Percentiles rank a stretch among this genome's conserved stretches.
Conservation (phyloP, 2,888 invertebrate species). For the Synergus japonicus region DNA sequence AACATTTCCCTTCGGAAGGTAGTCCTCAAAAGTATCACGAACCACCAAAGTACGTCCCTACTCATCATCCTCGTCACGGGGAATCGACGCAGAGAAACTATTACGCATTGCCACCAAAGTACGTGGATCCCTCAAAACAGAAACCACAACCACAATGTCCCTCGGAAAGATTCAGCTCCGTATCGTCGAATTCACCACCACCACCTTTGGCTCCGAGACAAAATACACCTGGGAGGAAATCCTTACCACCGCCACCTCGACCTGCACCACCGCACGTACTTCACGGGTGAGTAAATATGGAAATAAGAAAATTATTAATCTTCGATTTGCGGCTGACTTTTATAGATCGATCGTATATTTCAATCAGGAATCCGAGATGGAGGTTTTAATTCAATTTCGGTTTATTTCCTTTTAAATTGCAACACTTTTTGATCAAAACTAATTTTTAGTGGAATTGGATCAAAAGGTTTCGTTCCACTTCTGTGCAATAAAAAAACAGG, state of each 20-base stretch:
- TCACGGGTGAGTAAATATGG: constrained; percentile 32
- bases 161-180: constrained; percentile 61
- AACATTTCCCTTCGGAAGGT: constrained; percentile 63
- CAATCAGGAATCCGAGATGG: background rate
- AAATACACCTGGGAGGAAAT: constrained; percentile 70
- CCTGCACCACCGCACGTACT: constrained; percentile 70
- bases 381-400: background rate
- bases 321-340: background rate
- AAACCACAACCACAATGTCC: constrained; percentile 62
- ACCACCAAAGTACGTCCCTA: constrained; percentile 68
- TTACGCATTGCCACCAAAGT: constrained; percentile 68
- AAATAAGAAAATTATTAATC: constrained; percentile 11
- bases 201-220: constrained; percentile 73
- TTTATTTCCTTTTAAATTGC: background rate
- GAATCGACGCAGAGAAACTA: constrained; percentile 60
- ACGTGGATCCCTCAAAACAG: constrained; percentile 63
- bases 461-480: background rate
- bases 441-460: constrained; percentile 13
- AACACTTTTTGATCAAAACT: background rate
- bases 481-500: background rate
- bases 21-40: constrained; percentile 71
- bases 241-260: constrained; percentile 73
- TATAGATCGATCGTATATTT: background rate
- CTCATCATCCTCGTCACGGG: constrained; percentile 61
- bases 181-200: constrained; percentile 67